Evolutionary conservation across 2,888 invertebrate genomes (phyloP).

Genomic region (Eupsilia transversa): DNA sequence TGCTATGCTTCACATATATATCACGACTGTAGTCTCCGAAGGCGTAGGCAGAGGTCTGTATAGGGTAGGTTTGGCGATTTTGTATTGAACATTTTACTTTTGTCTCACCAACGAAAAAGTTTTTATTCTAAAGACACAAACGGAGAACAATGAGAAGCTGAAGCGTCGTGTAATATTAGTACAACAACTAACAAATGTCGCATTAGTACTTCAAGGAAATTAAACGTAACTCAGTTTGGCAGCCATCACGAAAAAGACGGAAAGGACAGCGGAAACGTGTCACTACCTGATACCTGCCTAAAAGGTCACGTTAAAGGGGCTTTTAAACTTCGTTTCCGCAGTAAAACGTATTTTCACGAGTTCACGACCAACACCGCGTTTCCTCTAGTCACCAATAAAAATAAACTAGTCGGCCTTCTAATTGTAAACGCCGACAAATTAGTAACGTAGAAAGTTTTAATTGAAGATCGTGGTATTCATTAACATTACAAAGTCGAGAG

Average conservation of each 20-base stretch:
- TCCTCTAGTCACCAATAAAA: conserved; percentile 46
- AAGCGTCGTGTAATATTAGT: conserved; percentile 13
- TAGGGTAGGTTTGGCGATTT: no score
- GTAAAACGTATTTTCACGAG: conserved; percentile 51
- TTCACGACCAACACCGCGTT: conserved; percentile 16
- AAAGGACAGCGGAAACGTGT: conserved; percentile 42
- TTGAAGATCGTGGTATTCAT: conserved; percentile 73
- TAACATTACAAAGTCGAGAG: conserved; percentile 66
- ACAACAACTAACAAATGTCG: conserved; percentile 21
- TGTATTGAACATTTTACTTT: no score
- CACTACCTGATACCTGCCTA: conserved; percentile 35
- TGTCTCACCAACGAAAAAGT: not conserved
- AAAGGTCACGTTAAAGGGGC: conserved; percentile 39
- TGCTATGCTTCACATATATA: not conserved
- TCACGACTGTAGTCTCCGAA: not conserved
- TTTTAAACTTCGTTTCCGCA: conserved; percentile 33
- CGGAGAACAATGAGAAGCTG: not conserved
- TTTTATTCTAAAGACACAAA: conserved; percentile 3
- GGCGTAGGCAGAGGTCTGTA: not conserved
- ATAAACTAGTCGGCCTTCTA: conserved; percentile 58
- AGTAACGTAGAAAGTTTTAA: conserved; percentile 72
- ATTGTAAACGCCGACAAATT: conserved; percentile 59
- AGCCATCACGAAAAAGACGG: conserved; percentile 34
- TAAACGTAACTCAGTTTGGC: conserved; percentile 39
- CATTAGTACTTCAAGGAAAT: conserved; percentile 37